Evolutionary conservation across 2,888 invertebrate species (phyloP).

Genomic region (Cataglyphis cursor): DNA sequence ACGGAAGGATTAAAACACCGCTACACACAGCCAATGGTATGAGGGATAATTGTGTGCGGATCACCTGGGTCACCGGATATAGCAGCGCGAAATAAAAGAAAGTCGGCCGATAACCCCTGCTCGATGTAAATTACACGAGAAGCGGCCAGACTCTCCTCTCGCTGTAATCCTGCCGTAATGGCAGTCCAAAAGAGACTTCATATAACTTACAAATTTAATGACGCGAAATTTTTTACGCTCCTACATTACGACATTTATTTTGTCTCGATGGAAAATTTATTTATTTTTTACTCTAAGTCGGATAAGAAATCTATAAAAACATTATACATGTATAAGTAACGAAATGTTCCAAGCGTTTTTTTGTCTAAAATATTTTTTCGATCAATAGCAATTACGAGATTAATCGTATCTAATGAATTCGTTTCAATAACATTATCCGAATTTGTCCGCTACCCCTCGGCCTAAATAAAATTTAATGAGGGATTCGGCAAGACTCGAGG

Average conservation of each 20-base stretch:
- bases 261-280: not conserved
- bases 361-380: not conserved
- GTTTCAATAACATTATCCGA: conserved; percentile 23
- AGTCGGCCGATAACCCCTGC: conserved; percentile 32
- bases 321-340: not conserved
- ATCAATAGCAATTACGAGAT: not conserved
- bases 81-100: conserved; percentile 23
- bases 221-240: not conserved
- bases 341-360: not conserved
- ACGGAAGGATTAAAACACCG: conserved; percentile 12
- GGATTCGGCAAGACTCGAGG: conserved; percentile 18
- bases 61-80: conserved; percentile 34
- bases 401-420: conserved; percentile 24
- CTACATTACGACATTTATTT: not conserved
- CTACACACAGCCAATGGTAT: not conserved
- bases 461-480: conserved; percentile 39
- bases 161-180: conserved; percentile 22
- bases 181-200: not conserved
- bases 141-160: conserved; percentile 3
- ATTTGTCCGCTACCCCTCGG: not conserved
- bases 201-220: conserved; percentile 20
- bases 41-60: conserved; percentile 12
- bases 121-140: conserved; percentile 28
- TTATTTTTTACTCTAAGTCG: not conserved
- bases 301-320: not conserved